Percentiles rank a stretch among this genome's conserved stretches.
These are phyloP conservation scores for Caranx ignobilis DNA, from an alignment of 2,113 vertebrate genomes.

Conservation along the genomic window DNA sequence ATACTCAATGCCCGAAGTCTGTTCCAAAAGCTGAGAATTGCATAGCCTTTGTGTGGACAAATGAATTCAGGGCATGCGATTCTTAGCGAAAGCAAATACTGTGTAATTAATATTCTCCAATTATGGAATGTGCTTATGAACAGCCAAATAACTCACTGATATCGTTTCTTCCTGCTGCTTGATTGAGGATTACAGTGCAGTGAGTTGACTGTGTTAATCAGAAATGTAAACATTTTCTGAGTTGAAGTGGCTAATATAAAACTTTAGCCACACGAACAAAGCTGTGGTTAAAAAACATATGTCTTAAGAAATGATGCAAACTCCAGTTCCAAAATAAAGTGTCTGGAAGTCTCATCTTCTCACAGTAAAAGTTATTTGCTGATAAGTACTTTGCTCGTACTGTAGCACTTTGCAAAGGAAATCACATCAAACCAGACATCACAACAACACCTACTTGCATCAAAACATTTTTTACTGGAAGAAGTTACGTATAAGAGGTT, in stretches of 20 bases:
- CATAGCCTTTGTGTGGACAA: constrained; percentile 49
- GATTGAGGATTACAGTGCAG: not conserved
- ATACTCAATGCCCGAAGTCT: constrained; percentile 42
- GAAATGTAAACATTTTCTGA: constrained; percentile 22
- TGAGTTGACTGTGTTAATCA: not conserved
- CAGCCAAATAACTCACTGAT: not conserved
- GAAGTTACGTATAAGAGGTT: not conserved
- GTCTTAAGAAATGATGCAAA: not conserved
- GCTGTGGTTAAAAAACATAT: not conserved
- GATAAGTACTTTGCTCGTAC: not conserved
- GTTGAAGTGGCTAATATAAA: not conserved
- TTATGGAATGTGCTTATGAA: constrained; percentile 5
- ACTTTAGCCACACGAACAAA: not conserved
- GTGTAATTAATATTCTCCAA: constrained; percentile 20
- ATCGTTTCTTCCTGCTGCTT: constrained; percentile 24
- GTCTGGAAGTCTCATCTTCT: constrained; percentile 1
- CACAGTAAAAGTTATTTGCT: not conserved
- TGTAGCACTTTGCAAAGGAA: not conserved
- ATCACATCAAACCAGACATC: not conserved
- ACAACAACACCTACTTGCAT: not conserved
- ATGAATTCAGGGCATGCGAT: constrained; percentile 47
- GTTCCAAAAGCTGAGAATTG: constrained; percentile 35
- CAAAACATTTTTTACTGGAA: not conserved
- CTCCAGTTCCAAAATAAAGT: not conserved
- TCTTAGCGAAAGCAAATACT: constrained; percentile 10